phyloP scores from a whole-genome alignment of 2,797 vertebrate species.

The Bryconaethiops microstoma region DNA sequence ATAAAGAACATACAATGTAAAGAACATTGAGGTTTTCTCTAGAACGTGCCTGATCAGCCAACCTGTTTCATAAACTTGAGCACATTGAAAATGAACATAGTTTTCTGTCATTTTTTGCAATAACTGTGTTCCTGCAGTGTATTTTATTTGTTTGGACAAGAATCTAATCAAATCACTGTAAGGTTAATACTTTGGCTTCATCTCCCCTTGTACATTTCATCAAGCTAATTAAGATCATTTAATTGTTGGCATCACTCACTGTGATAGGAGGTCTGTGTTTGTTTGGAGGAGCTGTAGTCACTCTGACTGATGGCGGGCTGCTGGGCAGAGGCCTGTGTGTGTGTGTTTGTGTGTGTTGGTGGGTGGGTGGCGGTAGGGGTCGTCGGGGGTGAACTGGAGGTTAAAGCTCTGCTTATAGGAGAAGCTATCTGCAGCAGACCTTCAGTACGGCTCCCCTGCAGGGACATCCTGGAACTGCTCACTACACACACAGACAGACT shows the following conservation, averaged over 20 bases:
- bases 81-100: background rate
- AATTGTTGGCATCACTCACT: constrained; percentile 61
- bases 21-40: background rate
- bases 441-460: constrained; percentile 56
- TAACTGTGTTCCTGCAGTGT: too few species aligned
- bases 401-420: constrained; percentile 61
- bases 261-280: constrained; percentile 71
- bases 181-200: background rate
- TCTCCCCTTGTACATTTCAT: background rate
- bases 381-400: constrained; percentile 67
- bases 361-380: constrained; percentile 59
- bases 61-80: background rate
- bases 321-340: constrained; percentile 56
- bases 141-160: background rate
- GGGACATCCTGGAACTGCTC: constrained; percentile 64
- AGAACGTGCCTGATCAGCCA: too few species aligned
- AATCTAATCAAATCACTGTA: background rate
- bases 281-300: constrained; percentile 69
- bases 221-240: background rate
- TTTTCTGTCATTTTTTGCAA: too few species aligned
- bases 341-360: constrained; percentile 56
- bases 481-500: constrained; percentile 50
- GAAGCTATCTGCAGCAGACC: constrained; percentile 71
- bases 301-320: constrained; percentile 61
- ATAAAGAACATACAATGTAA: background rate